Percentiles rank a stretch among this genome's conserved stretches.
phyloP scores from a whole-genome alignment of 2,113 vertebrate genomes.

The Scortum barcoo region DNA sequence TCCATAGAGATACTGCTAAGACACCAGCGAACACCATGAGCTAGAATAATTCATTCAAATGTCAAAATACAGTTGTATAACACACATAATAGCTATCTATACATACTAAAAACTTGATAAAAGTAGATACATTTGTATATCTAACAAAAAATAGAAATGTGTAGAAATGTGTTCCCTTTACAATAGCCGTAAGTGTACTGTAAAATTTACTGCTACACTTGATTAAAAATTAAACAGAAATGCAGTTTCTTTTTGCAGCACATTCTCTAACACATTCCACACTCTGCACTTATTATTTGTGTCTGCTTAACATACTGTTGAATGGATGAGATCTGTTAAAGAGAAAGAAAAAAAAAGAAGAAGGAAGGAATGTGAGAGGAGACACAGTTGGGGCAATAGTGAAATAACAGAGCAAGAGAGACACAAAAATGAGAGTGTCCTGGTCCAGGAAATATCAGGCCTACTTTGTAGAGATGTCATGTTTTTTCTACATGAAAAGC shows the following conservation, averaged over 20 bases:
- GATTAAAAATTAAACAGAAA: background rate
- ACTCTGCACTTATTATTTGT: background rate
- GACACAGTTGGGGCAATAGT: slow-evolving; percentile 1
- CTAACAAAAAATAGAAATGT: background rate
- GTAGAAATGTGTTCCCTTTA: background rate
- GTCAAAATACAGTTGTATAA: slow-evolving; percentile 17
- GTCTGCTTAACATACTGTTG: background rate
- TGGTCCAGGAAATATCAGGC: slow-evolving; percentile 64
- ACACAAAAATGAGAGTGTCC: slow-evolving; percentile 32
- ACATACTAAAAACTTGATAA: background rate
- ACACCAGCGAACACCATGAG: slow-evolving; percentile 3
- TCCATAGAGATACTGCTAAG: slow-evolving; percentile 41
- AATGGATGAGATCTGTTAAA: background rate
- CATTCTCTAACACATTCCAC: background rate
- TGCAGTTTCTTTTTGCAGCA: slow-evolving; percentile 5
- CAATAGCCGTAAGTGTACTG: background rate
- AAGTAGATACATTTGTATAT: background rate
- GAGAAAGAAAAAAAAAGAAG: slow-evolving; percentile 1
- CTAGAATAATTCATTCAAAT: slow-evolving; percentile 22
- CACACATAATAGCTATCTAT: slow-evolving; percentile 1
- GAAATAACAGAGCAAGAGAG: slow-evolving; percentile 10
- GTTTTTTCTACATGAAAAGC: slow-evolving; percentile 83
- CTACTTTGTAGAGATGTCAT: slow-evolving; percentile 72
- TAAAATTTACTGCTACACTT: background rate
- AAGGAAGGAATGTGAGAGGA: background rate